Evolutionary conservation across 2,888 invertebrate species (phyloP), one percentile per base, ranked within the genome.

Genomic region (Drosophila stalkeri): DNA sequence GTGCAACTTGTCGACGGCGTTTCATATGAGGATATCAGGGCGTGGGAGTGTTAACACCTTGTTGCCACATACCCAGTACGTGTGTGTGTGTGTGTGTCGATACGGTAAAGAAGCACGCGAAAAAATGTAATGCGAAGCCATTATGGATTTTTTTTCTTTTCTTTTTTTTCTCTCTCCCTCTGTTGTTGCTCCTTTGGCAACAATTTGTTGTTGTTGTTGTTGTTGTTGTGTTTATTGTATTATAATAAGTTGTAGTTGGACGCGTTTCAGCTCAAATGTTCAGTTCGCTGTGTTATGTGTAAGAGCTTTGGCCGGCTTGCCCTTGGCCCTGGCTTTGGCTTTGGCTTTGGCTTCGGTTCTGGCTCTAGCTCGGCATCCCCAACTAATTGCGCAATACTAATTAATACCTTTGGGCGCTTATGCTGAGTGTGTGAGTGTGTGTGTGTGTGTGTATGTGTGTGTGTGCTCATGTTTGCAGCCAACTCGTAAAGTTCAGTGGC

Each of bases 401-500:
- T 86, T 86, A 86, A 85, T 85, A 87, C 82, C 77, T 84, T 78
- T 81, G 87, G 87, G 80, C 71, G 80, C 72, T 72, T 62, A 35
- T 65, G 35, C 55, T 64, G 20, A 51, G 31, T 56, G 12, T 60
- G 33, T 68, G 63, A 65, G 33, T 56, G 44, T 75, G 43, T 54
- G 44, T 41, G 33, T 27, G 54, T 43, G 51, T 52, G 44, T 66
- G 41, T 31, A 14, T 56, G 18, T 49, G 31, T 69, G 61, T 68
- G 68, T 77, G 67, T 72, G 75, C 52, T 69, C 79, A 73, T 73
- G 75, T 76, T 75, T 64, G 76, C 82, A 73, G 82, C 77, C 79
- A 86, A 74, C 84, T 89, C 84, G 80, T 82, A 54, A 75, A 77
- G 79, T 78, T 81, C 89, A 90, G 73, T 88, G 88, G 78, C 71